Conservation (phyloP, 2,113 vertebrate genomes). For the Leucosticte australis region DNA sequence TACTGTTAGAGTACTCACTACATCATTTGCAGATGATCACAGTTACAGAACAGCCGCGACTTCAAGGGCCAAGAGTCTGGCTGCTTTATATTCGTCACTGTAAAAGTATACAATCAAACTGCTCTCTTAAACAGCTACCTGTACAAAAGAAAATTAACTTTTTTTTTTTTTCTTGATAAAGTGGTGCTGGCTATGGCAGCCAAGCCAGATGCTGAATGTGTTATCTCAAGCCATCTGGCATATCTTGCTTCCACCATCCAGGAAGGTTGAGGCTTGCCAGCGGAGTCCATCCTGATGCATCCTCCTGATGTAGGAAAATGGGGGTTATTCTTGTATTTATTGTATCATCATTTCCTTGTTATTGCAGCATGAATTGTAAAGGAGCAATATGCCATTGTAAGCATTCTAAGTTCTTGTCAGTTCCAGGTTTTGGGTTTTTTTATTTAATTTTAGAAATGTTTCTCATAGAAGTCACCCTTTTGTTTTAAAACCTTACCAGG, state of each 20-base stretch:
- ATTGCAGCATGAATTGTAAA: neutral
- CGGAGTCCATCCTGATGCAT: neutral
- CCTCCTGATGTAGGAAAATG: neutral
- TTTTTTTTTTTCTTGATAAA: neutral
- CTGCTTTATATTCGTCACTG: neutral
- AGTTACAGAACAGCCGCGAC: neutral
- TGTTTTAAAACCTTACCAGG: slow-evolving; percentile 69
- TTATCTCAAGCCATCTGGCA: neutral
- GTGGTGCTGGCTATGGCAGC: neutral
- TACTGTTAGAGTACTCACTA: neutral
- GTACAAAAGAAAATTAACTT: neutral
- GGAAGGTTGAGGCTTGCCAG: neutral
- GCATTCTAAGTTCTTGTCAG: neutral
- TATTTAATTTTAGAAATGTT: neutral
- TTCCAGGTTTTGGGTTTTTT: neutral
- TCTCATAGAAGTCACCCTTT: neutral
- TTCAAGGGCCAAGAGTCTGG: neutral
- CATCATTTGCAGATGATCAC: neutral
- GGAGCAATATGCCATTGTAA: neutral
- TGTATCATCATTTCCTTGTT: neutral
- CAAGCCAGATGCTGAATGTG: neutral
- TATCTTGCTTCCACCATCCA: neutral
- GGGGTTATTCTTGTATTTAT: neutral
- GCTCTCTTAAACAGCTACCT: neutral
- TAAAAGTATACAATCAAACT: neutral